phyloP scores from a whole-genome alignment of 1,140 invertebrate genomes.

The Rhopalosiphum padi region DNA sequence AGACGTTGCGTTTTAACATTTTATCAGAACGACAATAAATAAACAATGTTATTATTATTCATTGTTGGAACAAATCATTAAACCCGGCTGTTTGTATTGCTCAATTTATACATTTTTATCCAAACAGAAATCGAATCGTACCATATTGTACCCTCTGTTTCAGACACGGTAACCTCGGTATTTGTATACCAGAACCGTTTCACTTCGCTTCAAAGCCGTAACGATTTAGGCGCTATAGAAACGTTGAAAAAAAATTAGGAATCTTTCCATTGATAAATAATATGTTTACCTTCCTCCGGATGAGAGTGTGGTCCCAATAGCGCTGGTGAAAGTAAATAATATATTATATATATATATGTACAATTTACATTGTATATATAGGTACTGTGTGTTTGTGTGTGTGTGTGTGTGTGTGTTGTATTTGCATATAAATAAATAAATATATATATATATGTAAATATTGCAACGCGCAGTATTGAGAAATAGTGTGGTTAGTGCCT shows the following conservation, averaged over 20 bases:
- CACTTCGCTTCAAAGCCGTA: not conserved
- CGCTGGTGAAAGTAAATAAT: not conserved
- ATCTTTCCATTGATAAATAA: not conserved
- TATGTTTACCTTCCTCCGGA: not conserved
- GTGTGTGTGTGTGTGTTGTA: too few relatives aligned
- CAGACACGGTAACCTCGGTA: not conserved
- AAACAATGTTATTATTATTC: not conserved
- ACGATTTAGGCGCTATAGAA: not conserved
- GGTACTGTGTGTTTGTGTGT: too few relatives aligned
- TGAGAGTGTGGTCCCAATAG: not conserved
- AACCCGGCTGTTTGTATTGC: too few relatives aligned
- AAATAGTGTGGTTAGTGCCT: not conserved
- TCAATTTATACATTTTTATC: not conserved
- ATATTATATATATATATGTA: too few relatives aligned
- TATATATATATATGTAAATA: not conserved
- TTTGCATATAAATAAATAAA: too few relatives aligned
- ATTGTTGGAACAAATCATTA: not conserved
- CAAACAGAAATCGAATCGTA: not conserved
- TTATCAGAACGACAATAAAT: not conserved
- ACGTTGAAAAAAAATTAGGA: not conserved
- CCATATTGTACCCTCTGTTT: not conserved
- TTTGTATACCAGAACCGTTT: not conserved
- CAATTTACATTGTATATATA: too few relatives aligned
- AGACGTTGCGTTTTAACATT: not conserved
- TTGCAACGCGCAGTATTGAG: not conserved